Conservation (phyloP, 2,113 vertebrate species). For the Stegostoma tigrinum region DNA sequence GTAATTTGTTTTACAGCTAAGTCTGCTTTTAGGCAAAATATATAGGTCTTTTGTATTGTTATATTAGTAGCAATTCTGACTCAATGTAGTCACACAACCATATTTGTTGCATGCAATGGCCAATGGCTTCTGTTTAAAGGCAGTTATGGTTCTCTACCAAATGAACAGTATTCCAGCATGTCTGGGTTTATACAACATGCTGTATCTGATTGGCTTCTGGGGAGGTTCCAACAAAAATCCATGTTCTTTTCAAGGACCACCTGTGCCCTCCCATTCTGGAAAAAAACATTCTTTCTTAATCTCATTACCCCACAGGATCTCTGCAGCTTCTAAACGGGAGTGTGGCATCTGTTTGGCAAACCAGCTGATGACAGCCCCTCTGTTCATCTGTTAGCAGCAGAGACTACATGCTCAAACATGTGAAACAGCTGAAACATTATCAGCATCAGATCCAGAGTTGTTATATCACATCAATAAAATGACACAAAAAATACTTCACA, state of each 20-base stretch:
- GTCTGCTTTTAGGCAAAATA: not conserved
- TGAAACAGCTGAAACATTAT: not conserved
- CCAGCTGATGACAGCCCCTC: not conserved
- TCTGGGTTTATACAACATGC: not conserved
- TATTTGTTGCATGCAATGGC: not conserved
- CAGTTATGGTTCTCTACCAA: too few relatives aligned
- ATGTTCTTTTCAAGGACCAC: not conserved
- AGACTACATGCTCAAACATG: not conserved
- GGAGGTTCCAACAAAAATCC: not conserved
- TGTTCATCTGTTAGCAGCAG: not conserved
- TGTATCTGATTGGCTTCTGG: not conserved
- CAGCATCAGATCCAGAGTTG: not conserved
- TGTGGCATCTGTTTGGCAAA: not conserved
- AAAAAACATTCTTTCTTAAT: not conserved
- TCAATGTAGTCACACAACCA: not conserved
- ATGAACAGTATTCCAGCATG: not conserved
- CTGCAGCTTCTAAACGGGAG: not conserved
- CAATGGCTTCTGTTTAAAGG: not conserved
- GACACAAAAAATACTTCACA: not conserved
- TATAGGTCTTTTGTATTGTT: not conserved
- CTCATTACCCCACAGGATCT: not conserved
- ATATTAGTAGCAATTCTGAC: not conserved
- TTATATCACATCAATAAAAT: not conserved
- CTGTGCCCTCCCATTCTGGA: not conserved
- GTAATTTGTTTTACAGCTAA: not conserved